Conservation (phyloP, 2,797 vertebrate genomes). For the Hoplostethus atlanticus region DNA sequence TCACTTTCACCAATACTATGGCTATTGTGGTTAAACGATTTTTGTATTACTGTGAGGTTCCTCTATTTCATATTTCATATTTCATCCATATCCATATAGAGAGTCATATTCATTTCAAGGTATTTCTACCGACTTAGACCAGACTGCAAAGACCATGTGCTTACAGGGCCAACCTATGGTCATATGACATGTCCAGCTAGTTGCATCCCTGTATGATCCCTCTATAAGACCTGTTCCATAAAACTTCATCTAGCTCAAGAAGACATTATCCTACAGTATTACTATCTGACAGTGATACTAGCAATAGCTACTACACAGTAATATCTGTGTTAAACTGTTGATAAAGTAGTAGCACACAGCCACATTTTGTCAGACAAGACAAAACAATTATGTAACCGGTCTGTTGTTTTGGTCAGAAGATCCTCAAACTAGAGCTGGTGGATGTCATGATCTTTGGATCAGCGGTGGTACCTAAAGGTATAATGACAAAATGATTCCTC, state of each 20-base stretch:
- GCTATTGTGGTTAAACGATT: background rate
- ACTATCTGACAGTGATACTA: too few species aligned
- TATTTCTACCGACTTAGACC: constrained; percentile 32
- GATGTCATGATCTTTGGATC: too few species aligned
- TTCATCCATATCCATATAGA: background rate
- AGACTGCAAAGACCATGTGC: constrained; percentile 36
- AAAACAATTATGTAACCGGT: too few species aligned
- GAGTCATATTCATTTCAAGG: constrained; percentile 1
- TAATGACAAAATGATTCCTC: too few species aligned
- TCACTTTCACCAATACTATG: background rate
- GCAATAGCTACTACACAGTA: too few species aligned
- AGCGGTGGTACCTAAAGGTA: too few species aligned
- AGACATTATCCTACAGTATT: background rate
- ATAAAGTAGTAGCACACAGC: background rate
- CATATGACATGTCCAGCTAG: constrained; percentile 53
- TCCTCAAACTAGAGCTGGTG: too few species aligned
- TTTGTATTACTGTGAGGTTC: too few species aligned
- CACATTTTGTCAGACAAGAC: background rate
- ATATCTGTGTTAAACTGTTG: background rate
- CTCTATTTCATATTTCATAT: too few species aligned
- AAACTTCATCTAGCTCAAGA: constrained; percentile 23
- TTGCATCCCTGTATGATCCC: constrained; percentile 5
- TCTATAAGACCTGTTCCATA: constrained; percentile 18
- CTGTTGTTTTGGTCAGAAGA: too few species aligned
- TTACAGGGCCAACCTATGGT: constrained; percentile 44